Evolutionary conservation across 1,140 invertebrate genomes (phyloP).

Genomic region (Bombus superbus): DNA sequence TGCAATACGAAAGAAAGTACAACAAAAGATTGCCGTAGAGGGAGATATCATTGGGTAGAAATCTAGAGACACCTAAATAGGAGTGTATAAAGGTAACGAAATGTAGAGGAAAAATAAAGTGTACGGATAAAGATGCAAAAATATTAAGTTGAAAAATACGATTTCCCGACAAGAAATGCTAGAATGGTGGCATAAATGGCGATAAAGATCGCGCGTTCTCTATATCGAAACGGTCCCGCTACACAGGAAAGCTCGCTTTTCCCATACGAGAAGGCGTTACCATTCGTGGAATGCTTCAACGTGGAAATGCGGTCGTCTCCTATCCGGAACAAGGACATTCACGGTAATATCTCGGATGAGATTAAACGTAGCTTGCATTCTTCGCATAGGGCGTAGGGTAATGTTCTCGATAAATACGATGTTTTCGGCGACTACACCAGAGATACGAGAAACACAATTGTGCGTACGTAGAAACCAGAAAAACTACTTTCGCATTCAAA

Average conservation of each 20-base stretch:
- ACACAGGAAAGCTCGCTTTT: conserved; percentile 48
- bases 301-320: conserved; percentile 62
- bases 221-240: conserved; percentile 33
- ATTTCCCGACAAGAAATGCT: not conserved
- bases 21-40: not conserved
- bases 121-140: conserved; percentile 10
- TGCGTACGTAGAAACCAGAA: conserved; percentile 17
- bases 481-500: conserved; percentile 38
- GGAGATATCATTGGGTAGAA: not conserved
- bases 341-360: conserved; percentile 67
- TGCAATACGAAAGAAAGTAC: not conserved
- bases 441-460: conserved; percentile 24
- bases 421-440: conserved; percentile 34
- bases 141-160: conserved; percentile 9
- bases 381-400: conserved; percentile 35
- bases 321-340: conserved; percentile 64
- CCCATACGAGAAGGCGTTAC: conserved; percentile 51
- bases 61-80: not conserved
- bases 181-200: conserved; percentile 24
- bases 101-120: not conserved
- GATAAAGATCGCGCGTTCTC: conserved; percentile 36
- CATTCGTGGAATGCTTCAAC: conserved; percentile 62
- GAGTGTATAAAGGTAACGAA: not conserved
- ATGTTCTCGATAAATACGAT: conserved; percentile 59
- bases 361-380: conserved; percentile 69